phyloP scores from a whole-genome alignment of 2,797 vertebrate genomes.

The Sparus aurata region DNA sequence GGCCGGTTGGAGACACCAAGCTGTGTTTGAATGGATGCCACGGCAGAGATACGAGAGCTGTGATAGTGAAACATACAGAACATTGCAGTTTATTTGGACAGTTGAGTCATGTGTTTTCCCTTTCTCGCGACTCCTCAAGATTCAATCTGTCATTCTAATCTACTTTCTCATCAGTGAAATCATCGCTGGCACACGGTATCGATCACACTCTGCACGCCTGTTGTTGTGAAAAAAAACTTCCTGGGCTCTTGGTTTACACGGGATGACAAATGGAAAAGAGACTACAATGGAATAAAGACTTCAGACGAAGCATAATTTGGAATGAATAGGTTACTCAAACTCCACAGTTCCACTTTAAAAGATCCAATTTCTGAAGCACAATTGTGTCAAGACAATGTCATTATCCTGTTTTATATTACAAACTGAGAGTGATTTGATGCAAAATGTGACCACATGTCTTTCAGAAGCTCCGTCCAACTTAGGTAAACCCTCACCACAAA shows the following conservation, averaged over 20 bases:
- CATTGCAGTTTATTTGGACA: constrained; percentile 62
- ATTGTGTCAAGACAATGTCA: constrained; percentile 48
- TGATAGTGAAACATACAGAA: constrained; percentile 51
- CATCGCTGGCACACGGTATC: constrained; percentile 41
- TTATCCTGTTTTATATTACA: constrained; percentile 49
- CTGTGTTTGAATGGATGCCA: constrained; percentile 54
- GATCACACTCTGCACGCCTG: constrained; percentile 43
- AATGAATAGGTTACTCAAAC: constrained; percentile 30
- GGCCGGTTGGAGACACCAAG: constrained; percentile 46
- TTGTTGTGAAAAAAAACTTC: constrained; percentile 53
- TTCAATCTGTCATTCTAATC: constrained; percentile 66
- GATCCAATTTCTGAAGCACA: constrained; percentile 49
- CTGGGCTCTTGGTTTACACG: constrained; percentile 42
- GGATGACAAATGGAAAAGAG: constrained; percentile 69
- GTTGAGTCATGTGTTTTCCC: constrained; percentile 68
- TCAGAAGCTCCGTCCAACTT: constrained; percentile 71
- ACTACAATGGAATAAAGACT: constrained; percentile 62
- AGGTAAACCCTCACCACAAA: constrained; percentile 79
- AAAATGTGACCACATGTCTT: constrained; percentile 72
- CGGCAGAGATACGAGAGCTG: constrained; percentile 46
- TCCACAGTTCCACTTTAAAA: constrained; percentile 52
- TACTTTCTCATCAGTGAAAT: constrained; percentile 70
- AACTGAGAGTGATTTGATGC: constrained; percentile 63
- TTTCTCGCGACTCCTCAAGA: constrained; percentile 40
- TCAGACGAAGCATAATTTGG: constrained; percentile 48